phyloP scores from a whole-genome alignment of 2,113 vertebrate species.

The Corythaeola cristata region DNA sequence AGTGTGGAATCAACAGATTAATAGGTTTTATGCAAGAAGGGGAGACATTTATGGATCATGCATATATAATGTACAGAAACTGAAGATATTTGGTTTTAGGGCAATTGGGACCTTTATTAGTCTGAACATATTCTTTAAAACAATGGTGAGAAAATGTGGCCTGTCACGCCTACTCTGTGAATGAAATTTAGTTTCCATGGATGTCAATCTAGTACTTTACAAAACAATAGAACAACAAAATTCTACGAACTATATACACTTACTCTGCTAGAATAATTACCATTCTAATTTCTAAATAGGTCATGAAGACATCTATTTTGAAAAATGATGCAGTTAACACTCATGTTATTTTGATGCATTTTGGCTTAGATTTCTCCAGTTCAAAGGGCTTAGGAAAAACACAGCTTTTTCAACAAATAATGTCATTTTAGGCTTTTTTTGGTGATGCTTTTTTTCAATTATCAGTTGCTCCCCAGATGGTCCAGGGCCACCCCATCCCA shows the following conservation, averaged over 20 bases:
- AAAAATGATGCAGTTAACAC: slow-evolving; percentile 13
- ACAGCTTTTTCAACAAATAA: slow-evolving; percentile 34
- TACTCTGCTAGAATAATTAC: background rate
- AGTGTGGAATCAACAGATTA: fast-evolving
- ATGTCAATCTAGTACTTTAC: background rate
- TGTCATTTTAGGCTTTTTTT: background rate
- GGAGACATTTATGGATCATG: background rate
- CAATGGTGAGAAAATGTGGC: background rate
- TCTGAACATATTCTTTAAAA: background rate
- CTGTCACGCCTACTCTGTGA: background rate
- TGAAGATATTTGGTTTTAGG: background rate
- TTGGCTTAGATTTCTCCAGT: background rate
- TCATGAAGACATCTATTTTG: slow-evolving; percentile 11
- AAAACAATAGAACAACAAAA: background rate
- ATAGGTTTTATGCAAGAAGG: background rate
- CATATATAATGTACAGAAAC: background rate
- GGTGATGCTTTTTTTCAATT: background rate
- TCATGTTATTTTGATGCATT: slow-evolving; percentile 2
- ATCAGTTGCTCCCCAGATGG: background rate
- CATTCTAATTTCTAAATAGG: background rate
- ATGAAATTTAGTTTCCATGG: background rate
- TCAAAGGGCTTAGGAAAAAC: background rate
- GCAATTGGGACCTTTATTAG: background rate
- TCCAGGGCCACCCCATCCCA: background rate
- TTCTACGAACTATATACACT: background rate